Base-by-base conservation (phyloP, 2,797 vertebrate genomes). In the Nyctibius grandis region DNA sequence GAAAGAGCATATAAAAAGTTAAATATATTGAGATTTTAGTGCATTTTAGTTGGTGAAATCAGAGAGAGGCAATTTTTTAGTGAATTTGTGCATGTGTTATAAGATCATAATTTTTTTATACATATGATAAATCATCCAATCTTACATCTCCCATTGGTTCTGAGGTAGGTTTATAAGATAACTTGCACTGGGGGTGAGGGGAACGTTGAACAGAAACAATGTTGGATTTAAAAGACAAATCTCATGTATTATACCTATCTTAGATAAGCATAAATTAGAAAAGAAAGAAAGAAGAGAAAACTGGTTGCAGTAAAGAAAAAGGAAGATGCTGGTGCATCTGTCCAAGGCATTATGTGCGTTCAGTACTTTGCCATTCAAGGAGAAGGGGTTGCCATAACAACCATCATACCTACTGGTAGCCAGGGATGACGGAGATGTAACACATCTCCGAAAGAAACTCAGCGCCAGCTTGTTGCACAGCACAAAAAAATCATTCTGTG, bases 351-450 rank as follows among this genome's bases (percentile, higher is more conserved):
- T 57, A 48, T 45, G 15, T 56, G 61, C 18, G 28, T 73, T 93
- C 93, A 78, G 20, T 83, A 42, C 84, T 85, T 90, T 91, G 67
- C 69, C 90, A 36, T 69, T 91, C 36, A 56, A 10, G 23, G 77
- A 34, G 85, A 88, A 94, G 34, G 7, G 21, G 60, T 96, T 96
- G 74, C 79, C 80, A 87, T 92, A 94, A 91, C 67, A 96, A 90
- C 89, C 63, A 16, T 38, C 45, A 5, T 65, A 47, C 74, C 88
- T 89, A 33, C 18, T 16, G 22, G 45, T n/a, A 72, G 74, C 47
- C 68, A 21, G 53, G 75, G 91, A 53, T 92, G 72, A 67, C 17
- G 25, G 69, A 74, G 59, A 53, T 23, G 45, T 10, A 83, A 34
- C 44, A 25, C 13, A 12, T n/a, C 59, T 68, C 31, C 89, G 56